phyloP scores from a whole-genome alignment of 2,797 vertebrate genomes.

The Melanotaenia trifasciata region DNA sequence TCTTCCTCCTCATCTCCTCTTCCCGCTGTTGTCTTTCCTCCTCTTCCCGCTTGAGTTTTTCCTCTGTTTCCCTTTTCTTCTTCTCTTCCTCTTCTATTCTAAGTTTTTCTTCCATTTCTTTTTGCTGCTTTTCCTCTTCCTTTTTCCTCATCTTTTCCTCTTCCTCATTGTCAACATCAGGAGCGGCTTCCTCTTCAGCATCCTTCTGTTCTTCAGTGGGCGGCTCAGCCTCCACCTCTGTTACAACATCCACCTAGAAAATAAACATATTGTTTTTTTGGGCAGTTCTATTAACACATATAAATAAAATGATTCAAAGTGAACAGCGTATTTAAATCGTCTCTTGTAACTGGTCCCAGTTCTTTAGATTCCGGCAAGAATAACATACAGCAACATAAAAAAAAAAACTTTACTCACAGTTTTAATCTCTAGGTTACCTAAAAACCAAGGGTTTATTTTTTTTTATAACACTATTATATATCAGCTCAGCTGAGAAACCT shows the following conservation, averaged over 20 bases:
- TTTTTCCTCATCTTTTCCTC: conserved; percentile 50
- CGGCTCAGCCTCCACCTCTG: conserved; percentile 43
- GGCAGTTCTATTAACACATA: background rate
- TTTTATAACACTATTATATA: too few species aligned
- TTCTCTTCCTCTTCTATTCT: conserved; percentile 56
- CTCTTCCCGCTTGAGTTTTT: conserved; percentile 56
- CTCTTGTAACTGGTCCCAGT: conserved; percentile 23
- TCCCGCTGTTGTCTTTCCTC: conserved; percentile 53
- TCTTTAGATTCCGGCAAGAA: conserved; percentile 59
- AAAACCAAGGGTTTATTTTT: background rate
- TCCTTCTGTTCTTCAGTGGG: conserved; percentile 21
- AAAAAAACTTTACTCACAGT: fast-evolving
- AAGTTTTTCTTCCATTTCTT: conserved; percentile 51
- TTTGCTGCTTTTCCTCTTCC: conserved; percentile 52
- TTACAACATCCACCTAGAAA: conserved; percentile 67
- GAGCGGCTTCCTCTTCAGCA: conserved; percentile 33
- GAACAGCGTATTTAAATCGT: conserved; percentile 42
- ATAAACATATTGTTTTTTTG: conserved; percentile 35
- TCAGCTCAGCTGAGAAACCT: background rate
- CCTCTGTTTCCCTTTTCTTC: conserved; percentile 48
- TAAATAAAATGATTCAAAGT: conserved; percentile 2
- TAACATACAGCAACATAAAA: background rate
- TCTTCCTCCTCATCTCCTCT: conserved; percentile 46
- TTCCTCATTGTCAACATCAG: conserved; percentile 48
- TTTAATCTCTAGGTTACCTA: background rate